phyloP scores from a whole-genome alignment of 2,113 vertebrate species.

The Vombatus ursinus region DNA sequence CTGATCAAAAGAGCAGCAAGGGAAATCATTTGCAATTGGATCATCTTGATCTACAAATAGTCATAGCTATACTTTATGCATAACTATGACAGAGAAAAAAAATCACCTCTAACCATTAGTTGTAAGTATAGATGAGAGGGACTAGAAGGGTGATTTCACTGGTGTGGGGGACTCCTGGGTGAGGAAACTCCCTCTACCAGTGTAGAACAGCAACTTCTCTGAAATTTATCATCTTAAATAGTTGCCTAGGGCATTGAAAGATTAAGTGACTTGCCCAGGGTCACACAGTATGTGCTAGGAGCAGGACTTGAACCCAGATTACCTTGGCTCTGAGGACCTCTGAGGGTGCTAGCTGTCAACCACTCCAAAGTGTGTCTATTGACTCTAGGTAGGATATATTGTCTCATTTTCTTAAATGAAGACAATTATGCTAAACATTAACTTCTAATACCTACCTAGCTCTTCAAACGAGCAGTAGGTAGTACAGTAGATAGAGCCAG shows the following conservation, averaged over 20 bases:
- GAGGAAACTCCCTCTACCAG: background rate
- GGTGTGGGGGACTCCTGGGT: background rate
- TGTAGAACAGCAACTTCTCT: background rate
- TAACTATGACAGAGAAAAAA: too few species aligned
- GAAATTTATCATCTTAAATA: background rate
- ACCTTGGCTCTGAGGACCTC: background rate
- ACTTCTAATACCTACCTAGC: background rate
- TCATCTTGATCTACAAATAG: constrained; percentile 46
- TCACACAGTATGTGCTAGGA: background rate
- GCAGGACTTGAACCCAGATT: background rate
- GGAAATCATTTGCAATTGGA: constrained; percentile 27
- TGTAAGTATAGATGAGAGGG: background rate
- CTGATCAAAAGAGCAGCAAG: constrained; percentile 33
- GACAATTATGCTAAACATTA: background rate
- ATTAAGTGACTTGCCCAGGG: background rate
- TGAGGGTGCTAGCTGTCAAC: background rate
- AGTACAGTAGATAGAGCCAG: too few species aligned
- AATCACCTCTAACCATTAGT: too few species aligned
- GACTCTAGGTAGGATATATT: background rate
- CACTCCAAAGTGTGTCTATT: background rate
- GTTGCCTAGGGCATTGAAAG: background rate
- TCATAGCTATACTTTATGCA: background rate
- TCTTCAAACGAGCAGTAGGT: background rate
- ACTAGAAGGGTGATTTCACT: background rate
- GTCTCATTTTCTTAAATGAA: background rate